Percentiles rank a stretch among this genome's conserved stretches.
These are phyloP conservation scores for Sylvietta virens DNA, from an alignment of 2,113 vertebrate genomes.

Conservation along the genomic window DNA sequence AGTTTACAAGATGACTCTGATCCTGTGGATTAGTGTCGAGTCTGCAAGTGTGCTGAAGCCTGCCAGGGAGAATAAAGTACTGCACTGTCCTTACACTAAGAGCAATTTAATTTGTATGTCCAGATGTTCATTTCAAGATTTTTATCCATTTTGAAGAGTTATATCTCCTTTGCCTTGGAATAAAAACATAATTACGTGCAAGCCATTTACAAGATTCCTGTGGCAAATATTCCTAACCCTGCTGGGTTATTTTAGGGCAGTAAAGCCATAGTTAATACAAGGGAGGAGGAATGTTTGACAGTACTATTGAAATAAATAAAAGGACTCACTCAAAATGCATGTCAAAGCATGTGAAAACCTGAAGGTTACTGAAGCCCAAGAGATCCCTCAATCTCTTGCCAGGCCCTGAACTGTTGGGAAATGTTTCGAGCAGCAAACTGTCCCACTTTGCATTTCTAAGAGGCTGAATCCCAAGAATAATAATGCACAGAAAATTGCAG, in stretches of 20 bases:
- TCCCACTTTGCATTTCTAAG: constrained; percentile 60
- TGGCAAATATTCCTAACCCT: constrained; percentile 47
- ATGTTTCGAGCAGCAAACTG: constrained; percentile 41
- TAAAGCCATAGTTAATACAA: neutral
- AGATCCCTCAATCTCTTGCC: constrained; percentile 50
- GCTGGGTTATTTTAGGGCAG: constrained; percentile 52
- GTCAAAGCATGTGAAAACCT: constrained; percentile 34
- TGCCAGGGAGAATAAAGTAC: constrained; percentile 47
- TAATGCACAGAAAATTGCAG: constrained; percentile 57
- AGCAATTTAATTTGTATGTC: constrained; percentile 56
- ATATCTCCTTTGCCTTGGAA: constrained; percentile 29
- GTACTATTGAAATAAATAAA: constrained; percentile 48
- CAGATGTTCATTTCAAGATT: constrained; percentile 63
- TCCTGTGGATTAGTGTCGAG: constrained; percentile 53
- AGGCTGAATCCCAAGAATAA: constrained; percentile 59
- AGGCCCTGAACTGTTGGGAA: constrained; percentile 15
- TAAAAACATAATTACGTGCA: constrained; percentile 56
- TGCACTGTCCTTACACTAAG: constrained; percentile 16
- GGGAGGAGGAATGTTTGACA: neutral
- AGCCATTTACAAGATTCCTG: constrained; percentile 59
- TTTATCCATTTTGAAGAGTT: constrained; percentile 55
- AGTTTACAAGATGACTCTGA: constrained; percentile 59
- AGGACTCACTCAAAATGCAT: constrained; percentile 31
- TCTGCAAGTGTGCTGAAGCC: constrained; percentile 29
- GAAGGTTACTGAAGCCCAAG: constrained; percentile 42